phyloP scores from a whole-genome alignment of 2,888 invertebrate species.

The Dynastes grantii region DNA sequence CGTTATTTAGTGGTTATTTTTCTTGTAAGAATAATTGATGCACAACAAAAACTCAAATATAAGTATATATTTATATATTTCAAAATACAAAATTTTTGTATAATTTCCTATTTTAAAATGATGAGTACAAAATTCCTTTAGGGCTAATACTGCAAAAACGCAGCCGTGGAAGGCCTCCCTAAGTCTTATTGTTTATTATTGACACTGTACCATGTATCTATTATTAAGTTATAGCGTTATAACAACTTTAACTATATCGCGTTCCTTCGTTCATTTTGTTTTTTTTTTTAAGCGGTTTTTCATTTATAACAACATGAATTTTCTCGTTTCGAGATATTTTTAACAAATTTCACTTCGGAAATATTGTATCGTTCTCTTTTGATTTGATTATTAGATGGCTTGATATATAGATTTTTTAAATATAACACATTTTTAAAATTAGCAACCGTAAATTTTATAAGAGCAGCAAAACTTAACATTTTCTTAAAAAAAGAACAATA shows the following conservation, averaged over 20 bases:
- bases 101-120: constrained; percentile 58
- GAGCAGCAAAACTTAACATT: constrained; percentile 35
- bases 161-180: constrained; percentile 69
- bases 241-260: constrained; percentile 38
- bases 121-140: constrained; percentile 63
- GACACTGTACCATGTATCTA: constrained; percentile 54
- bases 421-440: constrained; percentile 31
- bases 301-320: constrained; percentile 55
- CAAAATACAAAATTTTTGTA: constrained; percentile 59
- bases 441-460: constrained; percentile 26
- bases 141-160: constrained; percentile 69
- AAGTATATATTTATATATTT: constrained; percentile 53
- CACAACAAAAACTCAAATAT: constrained; percentile 11
- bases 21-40: no score
- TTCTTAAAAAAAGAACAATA: constrained; percentile 17
- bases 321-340: neutral
- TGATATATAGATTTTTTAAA: constrained; percentile 35
- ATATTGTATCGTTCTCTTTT: neutral
- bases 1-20: neutral
- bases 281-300: constrained; percentile 51
- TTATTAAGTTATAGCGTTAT: constrained; percentile 32
- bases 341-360: constrained; percentile 20
- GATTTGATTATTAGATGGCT: neutral
- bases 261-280: constrained; percentile 39
- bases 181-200: constrained; percentile 62